A percentile compares a stretch with the other conserved stretches of the same genome.
These are phyloP conservation scores for Shargacucullia verbasci DNA, from an alignment of 2,888 invertebrate species.

Conservation along the genomic window DNA sequence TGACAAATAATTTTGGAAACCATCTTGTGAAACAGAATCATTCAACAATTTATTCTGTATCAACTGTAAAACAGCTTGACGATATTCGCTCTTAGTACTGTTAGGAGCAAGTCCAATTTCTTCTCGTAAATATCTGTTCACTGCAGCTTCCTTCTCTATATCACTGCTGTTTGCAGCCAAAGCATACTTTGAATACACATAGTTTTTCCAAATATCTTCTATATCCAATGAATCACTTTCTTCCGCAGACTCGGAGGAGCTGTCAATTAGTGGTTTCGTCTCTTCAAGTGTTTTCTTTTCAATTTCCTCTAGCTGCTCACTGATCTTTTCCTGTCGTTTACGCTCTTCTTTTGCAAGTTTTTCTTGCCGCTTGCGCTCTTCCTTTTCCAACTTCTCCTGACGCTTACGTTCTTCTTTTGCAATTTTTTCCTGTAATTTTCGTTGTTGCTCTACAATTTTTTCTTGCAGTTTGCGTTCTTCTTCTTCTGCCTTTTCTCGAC, in stretches of 20 bases:
- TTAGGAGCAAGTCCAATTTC: conserved; percentile 74
- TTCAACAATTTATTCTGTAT: conserved; percentile 72
- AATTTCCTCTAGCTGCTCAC: conserved; percentile 62
- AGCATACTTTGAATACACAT: conserved; percentile 78
- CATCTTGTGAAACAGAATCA: conserved; percentile 61
- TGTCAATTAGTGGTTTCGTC: conserved; percentile 51
- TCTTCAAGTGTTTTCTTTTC: conserved; percentile 64
- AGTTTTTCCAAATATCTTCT: conserved; percentile 80
- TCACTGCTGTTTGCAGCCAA: conserved; percentile 70
- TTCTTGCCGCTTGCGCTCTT: conserved; percentile 63
- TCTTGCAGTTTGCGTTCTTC: conserved; percentile 65
- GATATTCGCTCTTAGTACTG: conserved; percentile 78
- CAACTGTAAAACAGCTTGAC: conserved; percentile 75
- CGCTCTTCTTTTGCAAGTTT: conserved; percentile 62
- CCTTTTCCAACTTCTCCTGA: conserved; percentile 62
- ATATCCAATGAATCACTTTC: conserved; percentile 72
- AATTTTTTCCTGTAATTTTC: conserved; percentile 65
- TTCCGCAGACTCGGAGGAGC: conserved; percentile 65
- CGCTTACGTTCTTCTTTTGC: conserved; percentile 66
- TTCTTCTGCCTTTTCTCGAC: conserved; percentile 55
- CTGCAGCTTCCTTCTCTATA: conserved; percentile 72
- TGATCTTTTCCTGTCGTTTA: conserved; percentile 57
- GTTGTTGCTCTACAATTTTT: conserved; percentile 60
- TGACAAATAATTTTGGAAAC: conserved; percentile 70
- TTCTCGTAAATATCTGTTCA: conserved; percentile 74